A percentile compares a stretch with the other conserved stretches of the same genome.
Conservation (phyloP, 2,113 vertebrate species). For the Sebastes fasciatus region DNA sequence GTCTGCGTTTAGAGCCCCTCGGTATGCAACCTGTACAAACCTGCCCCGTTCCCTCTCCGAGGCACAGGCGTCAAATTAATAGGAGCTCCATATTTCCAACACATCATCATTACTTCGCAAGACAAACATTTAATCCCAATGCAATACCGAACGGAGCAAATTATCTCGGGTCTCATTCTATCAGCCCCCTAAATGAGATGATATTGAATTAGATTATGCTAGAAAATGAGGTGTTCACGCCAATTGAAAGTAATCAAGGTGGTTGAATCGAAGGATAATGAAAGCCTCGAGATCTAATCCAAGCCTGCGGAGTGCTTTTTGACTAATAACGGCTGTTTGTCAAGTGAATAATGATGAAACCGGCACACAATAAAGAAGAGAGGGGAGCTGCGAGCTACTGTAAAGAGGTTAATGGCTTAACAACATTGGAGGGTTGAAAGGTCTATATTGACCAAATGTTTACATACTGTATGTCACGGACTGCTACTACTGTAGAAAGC, state of each 20-base stretch:
- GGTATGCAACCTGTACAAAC: constrained; percentile 73
- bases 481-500: neutral
- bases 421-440: constrained; percentile 33
- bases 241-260: constrained; percentile 80
- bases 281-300: constrained; percentile 71
- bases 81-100: constrained; percentile 64
- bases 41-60: constrained; percentile 27
- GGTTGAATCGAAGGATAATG: constrained; percentile 76
- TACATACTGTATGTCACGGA: constrained; percentile 38
- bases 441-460: constrained; percentile 64
- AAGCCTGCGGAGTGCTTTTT: constrained; percentile 51
- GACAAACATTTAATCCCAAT: constrained; percentile 78
- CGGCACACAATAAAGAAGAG: constrained; percentile 36
- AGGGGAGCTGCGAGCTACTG: constrained; percentile 15
- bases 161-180: constrained; percentile 73
- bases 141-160: constrained; percentile 60
- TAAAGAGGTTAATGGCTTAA: constrained; percentile 60
- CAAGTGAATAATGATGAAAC: constrained; percentile 62
- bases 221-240: constrained; percentile 80
- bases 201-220: constrained; percentile 81
- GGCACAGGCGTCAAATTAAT: constrained; percentile 57
- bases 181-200: constrained; percentile 78
- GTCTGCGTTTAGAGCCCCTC: constrained; percentile 37
- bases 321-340: constrained; percentile 65
- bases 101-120: constrained; percentile 75